Percentiles rank a stretch among this genome's conserved stretches.
These are phyloP conservation scores for Indicator maculatus DNA, from an alignment of 2,113 vertebrate species.

Conservation along the genomic window DNA sequence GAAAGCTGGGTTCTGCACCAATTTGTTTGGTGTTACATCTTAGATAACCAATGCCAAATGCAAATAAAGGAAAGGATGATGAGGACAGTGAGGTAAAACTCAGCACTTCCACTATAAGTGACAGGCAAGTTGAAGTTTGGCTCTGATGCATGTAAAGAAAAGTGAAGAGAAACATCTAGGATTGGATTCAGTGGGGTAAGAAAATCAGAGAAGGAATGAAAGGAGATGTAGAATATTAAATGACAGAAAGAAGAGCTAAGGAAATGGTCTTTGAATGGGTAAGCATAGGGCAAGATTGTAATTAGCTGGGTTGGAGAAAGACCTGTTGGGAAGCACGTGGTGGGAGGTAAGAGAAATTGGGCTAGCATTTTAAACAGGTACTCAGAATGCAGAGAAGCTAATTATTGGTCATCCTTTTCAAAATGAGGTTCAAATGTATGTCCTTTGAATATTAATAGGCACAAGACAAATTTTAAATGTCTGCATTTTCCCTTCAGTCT, in stretches of 20 bases:
- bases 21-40: not conserved
- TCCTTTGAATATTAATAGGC: not conserved
- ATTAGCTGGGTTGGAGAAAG: not conserved
- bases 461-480: not conserved
- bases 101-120: not conserved
- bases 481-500: not conserved
- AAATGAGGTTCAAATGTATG: not conserved
- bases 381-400: not conserved
- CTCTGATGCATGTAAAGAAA: accelerated
- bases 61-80: not conserved
- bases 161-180: not conserved
- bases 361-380: not conserved
- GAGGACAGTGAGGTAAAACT: not conserved
- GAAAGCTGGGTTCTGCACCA: not conserved
- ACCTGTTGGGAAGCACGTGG: not conserved
- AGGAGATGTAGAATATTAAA: not conserved
- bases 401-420: not conserved
- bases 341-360: not conserved
- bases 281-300: not conserved
- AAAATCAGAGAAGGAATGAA: not conserved
- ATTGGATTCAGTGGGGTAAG: not conserved
- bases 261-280: not conserved
- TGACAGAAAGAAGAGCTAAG: not conserved
- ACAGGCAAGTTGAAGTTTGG: not conserved
- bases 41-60: not conserved